Percentiles rank a stretch among this genome's conserved stretches.
phyloP scores from a whole-genome alignment of 2,888 invertebrate species.

The Acanthosepion lycidas region DNA sequence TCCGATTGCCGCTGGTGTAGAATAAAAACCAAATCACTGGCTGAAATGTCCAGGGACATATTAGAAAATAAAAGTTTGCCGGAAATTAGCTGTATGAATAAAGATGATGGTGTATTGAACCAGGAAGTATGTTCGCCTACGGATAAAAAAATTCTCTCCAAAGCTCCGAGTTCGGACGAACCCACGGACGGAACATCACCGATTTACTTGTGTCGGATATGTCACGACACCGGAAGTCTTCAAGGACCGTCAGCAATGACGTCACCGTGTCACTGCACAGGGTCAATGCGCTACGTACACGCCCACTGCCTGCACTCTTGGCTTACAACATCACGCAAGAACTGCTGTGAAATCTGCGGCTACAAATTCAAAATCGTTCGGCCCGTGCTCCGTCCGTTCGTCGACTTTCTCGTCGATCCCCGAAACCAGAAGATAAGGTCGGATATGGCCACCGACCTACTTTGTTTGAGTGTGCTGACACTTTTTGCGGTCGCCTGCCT shows the following conservation, averaged over 20 bases:
- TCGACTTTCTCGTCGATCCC: background rate
- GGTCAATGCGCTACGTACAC: background rate
- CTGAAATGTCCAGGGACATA: no score
- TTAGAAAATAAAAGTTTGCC: no score
- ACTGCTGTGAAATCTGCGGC: background rate
- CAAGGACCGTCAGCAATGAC: background rate
- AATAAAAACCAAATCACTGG: no score
- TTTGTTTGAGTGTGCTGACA: background rate
- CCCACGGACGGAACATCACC: no score
- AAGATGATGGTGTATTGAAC: no score
- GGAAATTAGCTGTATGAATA: no score
- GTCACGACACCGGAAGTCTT: background rate
- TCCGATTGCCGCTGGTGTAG: no score
- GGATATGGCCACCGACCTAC: background rate
- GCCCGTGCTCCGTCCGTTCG: background rate
- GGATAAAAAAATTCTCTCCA: no score
- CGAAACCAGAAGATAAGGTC: background rate
- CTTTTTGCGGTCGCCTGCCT: background rate
- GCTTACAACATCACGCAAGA: background rate
- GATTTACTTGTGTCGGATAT: background rate
- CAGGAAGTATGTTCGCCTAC: no score
- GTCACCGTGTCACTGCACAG: background rate
- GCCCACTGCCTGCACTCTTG: background rate
- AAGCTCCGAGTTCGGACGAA: no score
- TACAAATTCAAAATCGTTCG: background rate